Base-by-base conservation (phyloP, 2,888 invertebrate species). In the Acheta domesticus region DNA sequence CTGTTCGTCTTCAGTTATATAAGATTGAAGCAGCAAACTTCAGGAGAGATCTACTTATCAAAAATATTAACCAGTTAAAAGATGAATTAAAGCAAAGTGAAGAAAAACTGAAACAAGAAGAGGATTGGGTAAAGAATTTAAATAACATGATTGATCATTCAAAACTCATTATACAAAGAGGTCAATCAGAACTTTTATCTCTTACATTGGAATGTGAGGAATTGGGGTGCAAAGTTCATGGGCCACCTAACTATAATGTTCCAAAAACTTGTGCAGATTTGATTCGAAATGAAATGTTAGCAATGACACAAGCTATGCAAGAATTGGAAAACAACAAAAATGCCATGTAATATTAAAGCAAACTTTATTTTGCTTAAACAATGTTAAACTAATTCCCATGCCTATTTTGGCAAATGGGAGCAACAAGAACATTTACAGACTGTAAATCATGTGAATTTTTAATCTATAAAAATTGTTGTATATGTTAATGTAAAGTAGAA, bases 141-240 rank as follows among this genome's bases (percentile, higher is more conserved):
- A 62, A 62, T 62, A 62, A 19, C n/a, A 14, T 14, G 14, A n/a
- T 62, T 14, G 62, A 62, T 19, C 16, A 62, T 14, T 14, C 62
- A 14, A 62, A 5, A 62, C 12, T 4, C 16, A 62, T 5, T 62
- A 62, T 19, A 5, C 62, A 62, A n/a, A 62, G 62, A 62, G 14
- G 62, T n/a, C 62, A 62, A n/a, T 62, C 62, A 62, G 62, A 62
- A 62, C 62, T 62, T 62, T 62, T 62, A 62, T 62, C 62, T 62
- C 62, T 62, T 19, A 19, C 62, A 19, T 62, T 62, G n/a, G 62
- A 62, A 62, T 62, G 62, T 62, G 62, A 62, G n/a, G 62, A 62
- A 62, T 19, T 62, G n/a, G 62, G 62, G n/a, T 62, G 62, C n/a
- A 62, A 62, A 62, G 62, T 62, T 3, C 16, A 62, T 62, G 62